These are phyloP conservation scores for Osmerus eperlanus DNA, from an alignment of 2,113 vertebrate genomes.

Conservation along the genomic window DNA sequence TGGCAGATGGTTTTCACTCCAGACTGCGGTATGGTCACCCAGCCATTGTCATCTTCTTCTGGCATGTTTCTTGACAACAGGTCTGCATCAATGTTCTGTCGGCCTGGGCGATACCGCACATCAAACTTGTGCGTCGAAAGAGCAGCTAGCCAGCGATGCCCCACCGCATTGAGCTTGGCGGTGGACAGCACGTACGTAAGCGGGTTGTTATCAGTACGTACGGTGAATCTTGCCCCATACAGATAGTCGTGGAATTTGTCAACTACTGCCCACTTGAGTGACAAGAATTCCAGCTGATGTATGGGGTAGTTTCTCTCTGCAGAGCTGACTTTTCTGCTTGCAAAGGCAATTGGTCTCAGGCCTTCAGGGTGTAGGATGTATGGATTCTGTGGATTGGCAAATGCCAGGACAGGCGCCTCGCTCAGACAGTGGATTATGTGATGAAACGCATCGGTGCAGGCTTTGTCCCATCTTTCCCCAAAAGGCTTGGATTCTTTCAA, in stretches of 20 bases:
- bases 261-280: constrained; percentile 33
- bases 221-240: constrained; percentile 24
- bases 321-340: neutral
- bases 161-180: constrained; percentile 11
- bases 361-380: neutral
- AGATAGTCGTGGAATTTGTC: constrained; percentile 36
- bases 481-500: neutral
- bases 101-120: constrained; percentile 2
- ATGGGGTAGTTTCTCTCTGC: neutral
- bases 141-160: constrained; percentile 15
- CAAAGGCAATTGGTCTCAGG: neutral
- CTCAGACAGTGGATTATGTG: neutral
- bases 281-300: constrained; percentile 20
- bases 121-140: neutral
- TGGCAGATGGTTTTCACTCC: neutral
- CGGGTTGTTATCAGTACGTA: neutral
- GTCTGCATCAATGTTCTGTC: constrained; percentile 5
- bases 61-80: neutral
- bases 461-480: neutral
- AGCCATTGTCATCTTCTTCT: neutral
- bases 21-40: neutral
- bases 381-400: neutral
- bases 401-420: neutral
- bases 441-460: neutral
- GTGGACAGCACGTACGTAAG: constrained; percentile 10